Conservation (phyloP, 2,113 vertebrate genomes). For the Melanostigma gelatinosum region DNA sequence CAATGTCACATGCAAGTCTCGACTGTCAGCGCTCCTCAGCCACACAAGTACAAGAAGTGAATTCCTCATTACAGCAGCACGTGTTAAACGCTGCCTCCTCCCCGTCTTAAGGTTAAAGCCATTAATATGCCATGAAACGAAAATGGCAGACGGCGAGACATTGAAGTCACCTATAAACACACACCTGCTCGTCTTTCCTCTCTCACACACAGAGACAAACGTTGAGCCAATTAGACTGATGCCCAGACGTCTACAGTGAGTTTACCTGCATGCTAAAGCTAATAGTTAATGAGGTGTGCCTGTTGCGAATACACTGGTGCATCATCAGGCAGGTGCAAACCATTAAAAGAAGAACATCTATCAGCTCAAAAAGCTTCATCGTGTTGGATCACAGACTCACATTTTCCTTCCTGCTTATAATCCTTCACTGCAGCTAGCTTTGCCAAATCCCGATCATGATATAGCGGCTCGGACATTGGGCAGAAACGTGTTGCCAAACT, state of each 20-base stretch:
- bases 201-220: slow-evolving; percentile 7
- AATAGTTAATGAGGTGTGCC: slow-evolving; percentile 6
- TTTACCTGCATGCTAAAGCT: background rate
- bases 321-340: background rate
- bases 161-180: slow-evolving; percentile 15
- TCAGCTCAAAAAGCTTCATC: slow-evolving; percentile 21
- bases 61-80: slow-evolving; percentile 38
- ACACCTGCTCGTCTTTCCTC: slow-evolving; percentile 9
- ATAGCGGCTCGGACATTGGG: slow-evolving; percentile 12
- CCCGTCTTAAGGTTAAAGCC: slow-evolving; percentile 25
- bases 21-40: slow-evolving; percentile 5
- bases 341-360: slow-evolving; percentile 19
- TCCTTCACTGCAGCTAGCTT: slow-evolving; percentile 16
- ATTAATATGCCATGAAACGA: slow-evolving; percentile 44
- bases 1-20: slow-evolving; percentile 14
- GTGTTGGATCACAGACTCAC: background rate
- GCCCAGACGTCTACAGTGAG: slow-evolving; percentile 9
- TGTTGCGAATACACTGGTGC: background rate
- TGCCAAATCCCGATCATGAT: slow-evolving; percentile 39
- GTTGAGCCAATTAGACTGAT: slow-evolving; percentile 38
- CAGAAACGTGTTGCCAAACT: slow-evolving; percentile 37
- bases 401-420: slow-evolving; percentile 18
- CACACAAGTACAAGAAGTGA: background rate
- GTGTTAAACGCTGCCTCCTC: background rate
- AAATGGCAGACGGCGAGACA: slow-evolving; percentile 12